These are phyloP conservation scores for Apaloderma vittatum DNA, from an alignment of 2,113 vertebrate species.

Conservation along the genomic window DNA sequence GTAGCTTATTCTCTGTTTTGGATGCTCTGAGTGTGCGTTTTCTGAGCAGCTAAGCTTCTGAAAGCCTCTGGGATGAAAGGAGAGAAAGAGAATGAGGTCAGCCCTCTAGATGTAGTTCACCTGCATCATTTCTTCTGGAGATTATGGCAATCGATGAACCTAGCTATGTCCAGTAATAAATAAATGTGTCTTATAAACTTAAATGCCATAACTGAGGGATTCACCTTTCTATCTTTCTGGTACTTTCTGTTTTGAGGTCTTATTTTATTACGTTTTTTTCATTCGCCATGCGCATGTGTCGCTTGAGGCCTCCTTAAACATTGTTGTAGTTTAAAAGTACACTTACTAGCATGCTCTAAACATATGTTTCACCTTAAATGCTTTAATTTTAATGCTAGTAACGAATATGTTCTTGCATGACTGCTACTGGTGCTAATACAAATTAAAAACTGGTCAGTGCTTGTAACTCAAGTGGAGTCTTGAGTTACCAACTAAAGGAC, in stretches of 20 bases:
- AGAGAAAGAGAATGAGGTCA: neutral
- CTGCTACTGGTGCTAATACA: neutral
- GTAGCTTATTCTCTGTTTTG: neutral
- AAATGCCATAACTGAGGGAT: neutral
- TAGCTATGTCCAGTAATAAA: neutral
- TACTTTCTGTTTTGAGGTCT: neutral
- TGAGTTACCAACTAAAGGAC: neutral
- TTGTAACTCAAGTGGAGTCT: neutral
- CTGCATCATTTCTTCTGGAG: neutral
- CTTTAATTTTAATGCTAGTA: constrained; percentile 5
- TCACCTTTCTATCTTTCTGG: neutral
- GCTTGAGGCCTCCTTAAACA: neutral
- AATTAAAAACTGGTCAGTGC: neutral
- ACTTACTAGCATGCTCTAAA: neutral
- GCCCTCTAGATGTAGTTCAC: neutral
- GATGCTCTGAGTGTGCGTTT: neutral
- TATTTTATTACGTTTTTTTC: neutral
- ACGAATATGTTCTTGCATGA: neutral
- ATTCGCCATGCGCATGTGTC: neutral
- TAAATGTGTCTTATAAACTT: neutral
- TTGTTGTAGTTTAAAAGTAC: neutral
- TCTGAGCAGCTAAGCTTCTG: neutral
- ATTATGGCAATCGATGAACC: neutral
- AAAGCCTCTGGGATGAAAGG: neutral
- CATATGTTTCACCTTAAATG: neutral